phyloP scores from a whole-genome alignment of 2,888 invertebrate species.

The Noctua fimbriata region DNA sequence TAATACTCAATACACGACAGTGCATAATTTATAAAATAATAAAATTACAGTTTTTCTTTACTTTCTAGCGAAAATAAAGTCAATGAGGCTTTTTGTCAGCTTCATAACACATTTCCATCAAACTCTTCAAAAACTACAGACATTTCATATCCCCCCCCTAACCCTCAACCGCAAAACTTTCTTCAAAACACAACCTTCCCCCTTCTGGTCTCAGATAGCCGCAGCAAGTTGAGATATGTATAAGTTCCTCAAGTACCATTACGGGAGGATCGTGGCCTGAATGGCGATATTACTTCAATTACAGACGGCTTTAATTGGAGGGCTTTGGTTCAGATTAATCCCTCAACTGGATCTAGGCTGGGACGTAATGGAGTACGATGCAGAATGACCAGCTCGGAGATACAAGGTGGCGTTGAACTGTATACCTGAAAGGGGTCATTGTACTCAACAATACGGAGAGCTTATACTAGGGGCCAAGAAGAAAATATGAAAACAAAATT shows the following conservation, averaged over 20 bases:
- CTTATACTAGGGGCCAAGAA: neutral
- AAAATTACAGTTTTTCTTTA: neutral
- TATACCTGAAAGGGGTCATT: neutral
- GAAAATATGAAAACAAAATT: neutral
- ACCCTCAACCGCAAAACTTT: slow-evolving; percentile 44
- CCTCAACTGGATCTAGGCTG: slow-evolving; percentile 32
- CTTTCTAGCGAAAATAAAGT: neutral
- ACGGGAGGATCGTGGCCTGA: slow-evolving; percentile 53
- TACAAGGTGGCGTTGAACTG: neutral
- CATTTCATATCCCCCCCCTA: neutral
- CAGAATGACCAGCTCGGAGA: slow-evolving; percentile 9
- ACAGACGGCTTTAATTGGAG: slow-evolving; percentile 59
- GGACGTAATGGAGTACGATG: neutral
- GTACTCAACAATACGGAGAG: neutral
- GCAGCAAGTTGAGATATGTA: slow-evolving; percentile 55
- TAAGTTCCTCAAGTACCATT: slow-evolving; percentile 62
- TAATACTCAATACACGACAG: neutral
- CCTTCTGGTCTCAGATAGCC: slow-evolving; percentile 37
- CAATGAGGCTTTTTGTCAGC: neutral
- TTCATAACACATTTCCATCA: neutral
- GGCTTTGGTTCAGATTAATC: slow-evolving; percentile 58
- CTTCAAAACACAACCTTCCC: slow-evolving; percentile 20
- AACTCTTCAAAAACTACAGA: slow-evolving; percentile 33
- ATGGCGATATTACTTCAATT: slow-evolving; percentile 64
- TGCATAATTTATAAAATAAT: too few species aligned